Percentiles rank a stretch among this genome's conserved stretches.
These are phyloP conservation scores for Podotricha telesiphe DNA, from an alignment of 2,888 invertebrate genomes.

Conservation along the genomic window DNA sequence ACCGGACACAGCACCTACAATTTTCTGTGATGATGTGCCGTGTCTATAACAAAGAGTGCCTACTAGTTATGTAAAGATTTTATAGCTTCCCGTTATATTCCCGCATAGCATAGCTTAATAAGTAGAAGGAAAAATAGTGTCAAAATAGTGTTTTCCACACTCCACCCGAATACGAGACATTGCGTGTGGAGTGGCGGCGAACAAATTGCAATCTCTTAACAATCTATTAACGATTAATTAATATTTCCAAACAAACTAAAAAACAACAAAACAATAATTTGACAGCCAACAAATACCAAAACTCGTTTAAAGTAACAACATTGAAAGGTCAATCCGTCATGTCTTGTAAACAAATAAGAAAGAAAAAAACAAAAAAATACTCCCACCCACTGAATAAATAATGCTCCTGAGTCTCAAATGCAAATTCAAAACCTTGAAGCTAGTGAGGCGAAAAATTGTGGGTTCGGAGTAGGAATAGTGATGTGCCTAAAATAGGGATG, in stretches of 20 bases:
- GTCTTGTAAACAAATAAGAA: slow-evolving; percentile 32
- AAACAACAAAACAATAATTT: neutral
- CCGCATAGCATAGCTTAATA: no score
- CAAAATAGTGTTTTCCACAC: no score
- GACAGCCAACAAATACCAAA: neutral
- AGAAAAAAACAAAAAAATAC: slow-evolving; percentile 32
- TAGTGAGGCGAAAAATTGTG: slow-evolving; percentile 19
- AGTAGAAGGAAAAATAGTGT: no score
- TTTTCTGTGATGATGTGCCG: no score
- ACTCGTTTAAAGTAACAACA: slow-evolving; percentile 11
- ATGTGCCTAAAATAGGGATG: slow-evolving; percentile 13
- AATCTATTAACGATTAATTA: neutral
- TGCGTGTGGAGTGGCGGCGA: no score
- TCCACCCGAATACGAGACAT: no score
- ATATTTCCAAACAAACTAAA: neutral
- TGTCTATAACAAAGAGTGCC: no score
- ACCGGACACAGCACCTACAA: no score
- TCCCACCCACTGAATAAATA: slow-evolving; percentile 31
- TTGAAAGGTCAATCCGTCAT: slow-evolving; percentile 32
- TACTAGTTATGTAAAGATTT: no score
- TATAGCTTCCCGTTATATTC: no score
- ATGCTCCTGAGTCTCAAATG: slow-evolving; percentile 32
- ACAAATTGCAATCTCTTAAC: no score
- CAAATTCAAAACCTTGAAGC: slow-evolving; percentile 33
- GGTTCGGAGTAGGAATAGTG: slow-evolving; percentile 17